Conservation (phyloP, 2,113 vertebrate genomes). For the Loxodonta africana region DNA sequence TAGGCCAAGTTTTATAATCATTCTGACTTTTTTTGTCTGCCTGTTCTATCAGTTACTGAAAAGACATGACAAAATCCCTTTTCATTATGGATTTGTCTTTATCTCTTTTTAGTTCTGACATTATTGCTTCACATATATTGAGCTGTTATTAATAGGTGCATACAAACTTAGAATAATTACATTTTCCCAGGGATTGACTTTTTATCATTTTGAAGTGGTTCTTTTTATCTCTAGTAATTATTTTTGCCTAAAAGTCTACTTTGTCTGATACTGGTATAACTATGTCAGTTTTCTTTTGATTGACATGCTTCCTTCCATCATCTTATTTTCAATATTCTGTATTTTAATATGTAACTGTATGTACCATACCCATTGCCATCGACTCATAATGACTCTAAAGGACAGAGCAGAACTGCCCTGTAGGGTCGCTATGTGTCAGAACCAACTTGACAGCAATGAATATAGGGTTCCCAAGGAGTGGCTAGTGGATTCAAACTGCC, state of each 20-base stretch:
- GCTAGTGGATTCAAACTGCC: no score
- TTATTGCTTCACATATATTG: not conserved
- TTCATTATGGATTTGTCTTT: not conserved
- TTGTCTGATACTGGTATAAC: not conserved
- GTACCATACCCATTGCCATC: no score
- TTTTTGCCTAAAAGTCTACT: not conserved
- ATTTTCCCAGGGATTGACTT: not conserved
- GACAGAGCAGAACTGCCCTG: no score
- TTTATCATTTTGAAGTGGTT: not conserved
- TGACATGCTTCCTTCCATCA: not conserved
- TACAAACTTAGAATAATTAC: not conserved
- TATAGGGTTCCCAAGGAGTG: no score
- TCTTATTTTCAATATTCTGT: not conserved
- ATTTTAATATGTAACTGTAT: not conserved
- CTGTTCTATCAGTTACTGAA: not conserved
- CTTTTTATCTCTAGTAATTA: not conserved
- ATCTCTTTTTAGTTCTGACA: not conserved
- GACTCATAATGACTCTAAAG: no score
- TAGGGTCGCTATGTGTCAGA: no score
- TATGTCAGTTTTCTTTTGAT: not conserved
- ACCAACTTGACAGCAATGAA: no score
- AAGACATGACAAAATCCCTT: not conserved
- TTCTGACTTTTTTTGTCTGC: not conserved
- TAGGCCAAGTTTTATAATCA: slow-evolving; percentile 25
- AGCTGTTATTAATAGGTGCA: not conserved